phyloP scores from a whole-genome alignment of 2,888 invertebrate species.

The Cheilosia grossa region DNA sequence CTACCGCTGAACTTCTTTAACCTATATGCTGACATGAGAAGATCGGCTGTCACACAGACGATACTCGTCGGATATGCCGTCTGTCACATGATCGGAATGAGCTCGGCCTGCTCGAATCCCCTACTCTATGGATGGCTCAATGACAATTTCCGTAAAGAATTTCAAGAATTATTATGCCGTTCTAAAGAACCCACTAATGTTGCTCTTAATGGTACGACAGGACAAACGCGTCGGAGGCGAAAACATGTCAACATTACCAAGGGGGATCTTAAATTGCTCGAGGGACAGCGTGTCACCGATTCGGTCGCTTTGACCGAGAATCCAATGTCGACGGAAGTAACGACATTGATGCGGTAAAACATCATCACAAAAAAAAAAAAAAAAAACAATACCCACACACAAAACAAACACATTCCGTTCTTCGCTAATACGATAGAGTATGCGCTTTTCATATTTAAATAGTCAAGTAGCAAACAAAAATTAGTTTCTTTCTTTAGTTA shows the following conservation, averaged over 20 bases:
- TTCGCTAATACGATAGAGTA: slow-evolving; percentile 50
- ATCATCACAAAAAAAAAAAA: slow-evolving; percentile 52
- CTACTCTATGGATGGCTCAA: slow-evolving; percentile 96
- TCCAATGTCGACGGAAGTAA: slow-evolving; percentile 81
- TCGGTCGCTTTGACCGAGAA: slow-evolving; percentile 82
- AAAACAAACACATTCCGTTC: slow-evolving; percentile 49
- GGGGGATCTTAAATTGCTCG: slow-evolving; percentile 80
- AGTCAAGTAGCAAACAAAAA: slow-evolving; percentile 27
- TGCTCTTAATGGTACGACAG: slow-evolving; percentile 82
- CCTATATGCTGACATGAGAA: slow-evolving; percentile 88
- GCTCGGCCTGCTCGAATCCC: slow-evolving; percentile 95
- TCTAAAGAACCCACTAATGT: slow-evolving; percentile 82
- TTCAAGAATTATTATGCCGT: slow-evolving; percentile 90
- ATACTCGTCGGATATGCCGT: slow-evolving; percentile 86
- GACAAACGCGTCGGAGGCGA: slow-evolving; percentile 80
- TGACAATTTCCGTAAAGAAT: slow-evolving; percentile 96
- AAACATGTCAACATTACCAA: slow-evolving; percentile 80
- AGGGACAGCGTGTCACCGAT: slow-evolving; percentile 79
- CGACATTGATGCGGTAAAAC: slow-evolving; percentile 81
- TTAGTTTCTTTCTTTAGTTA: slow-evolving; percentile 45
- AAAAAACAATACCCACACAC: slow-evolving; percentile 25
- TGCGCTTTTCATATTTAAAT: slow-evolving; percentile 41
- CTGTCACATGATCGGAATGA: slow-evolving; percentile 91
- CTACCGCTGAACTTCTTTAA: slow-evolving; percentile 95
- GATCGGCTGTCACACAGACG: slow-evolving; percentile 82